These are phyloP conservation scores for Coelopa frigida DNA, from an alignment of 1,140 invertebrate species.

Conservation along the genomic window DNA sequence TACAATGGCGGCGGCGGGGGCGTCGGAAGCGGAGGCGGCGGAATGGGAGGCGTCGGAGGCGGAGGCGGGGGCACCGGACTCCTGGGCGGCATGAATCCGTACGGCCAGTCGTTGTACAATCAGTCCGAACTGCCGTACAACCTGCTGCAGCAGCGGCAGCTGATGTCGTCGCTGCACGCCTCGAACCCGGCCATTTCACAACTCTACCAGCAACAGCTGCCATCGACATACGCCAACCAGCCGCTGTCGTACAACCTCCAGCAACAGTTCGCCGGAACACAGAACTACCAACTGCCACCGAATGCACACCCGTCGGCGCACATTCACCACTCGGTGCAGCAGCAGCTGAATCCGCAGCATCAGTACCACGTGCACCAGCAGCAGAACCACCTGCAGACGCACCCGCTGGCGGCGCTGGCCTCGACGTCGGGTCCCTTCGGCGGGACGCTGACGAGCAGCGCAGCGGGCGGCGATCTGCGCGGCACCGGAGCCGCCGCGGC, in stretches of 20 bases:
- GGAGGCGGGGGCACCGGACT: not conserved
- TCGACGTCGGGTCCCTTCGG: constrained; percentile 34
- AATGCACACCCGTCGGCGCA: constrained; percentile 29
- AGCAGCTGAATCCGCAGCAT: constrained; percentile 41
- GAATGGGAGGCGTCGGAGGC: not conserved
- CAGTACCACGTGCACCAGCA: constrained; percentile 42
- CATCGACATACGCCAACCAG: constrained; percentile 14
- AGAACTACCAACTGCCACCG: constrained; percentile 27
- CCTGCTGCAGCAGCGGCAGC: constrained; percentile 29
- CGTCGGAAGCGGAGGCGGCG: constrained; percentile 14
- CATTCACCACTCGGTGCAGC: constrained; percentile 41
- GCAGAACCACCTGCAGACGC: constrained; percentile 40
- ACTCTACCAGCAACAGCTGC: constrained; percentile 30
- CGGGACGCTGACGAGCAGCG: constrained; percentile 36
- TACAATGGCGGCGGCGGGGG: constrained; percentile 16
- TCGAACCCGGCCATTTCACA: constrained; percentile 44
- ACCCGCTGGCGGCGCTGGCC: constrained; percentile 35
- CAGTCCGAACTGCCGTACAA: constrained; percentile 8
- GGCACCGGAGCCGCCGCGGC: constrained; percentile 15
- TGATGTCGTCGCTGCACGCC: constrained; percentile 41
- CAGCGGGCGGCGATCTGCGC: constrained; percentile 25
- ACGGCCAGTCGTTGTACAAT: constrained; percentile 10
- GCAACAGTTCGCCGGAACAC: constrained; percentile 37
- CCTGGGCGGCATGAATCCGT: constrained; percentile 8
- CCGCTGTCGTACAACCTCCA: constrained; percentile 35